These are phyloP conservation scores for Chrysolina oricalcia DNA, from an alignment of 2,888 invertebrate genomes.

Conservation along the genomic window DNA sequence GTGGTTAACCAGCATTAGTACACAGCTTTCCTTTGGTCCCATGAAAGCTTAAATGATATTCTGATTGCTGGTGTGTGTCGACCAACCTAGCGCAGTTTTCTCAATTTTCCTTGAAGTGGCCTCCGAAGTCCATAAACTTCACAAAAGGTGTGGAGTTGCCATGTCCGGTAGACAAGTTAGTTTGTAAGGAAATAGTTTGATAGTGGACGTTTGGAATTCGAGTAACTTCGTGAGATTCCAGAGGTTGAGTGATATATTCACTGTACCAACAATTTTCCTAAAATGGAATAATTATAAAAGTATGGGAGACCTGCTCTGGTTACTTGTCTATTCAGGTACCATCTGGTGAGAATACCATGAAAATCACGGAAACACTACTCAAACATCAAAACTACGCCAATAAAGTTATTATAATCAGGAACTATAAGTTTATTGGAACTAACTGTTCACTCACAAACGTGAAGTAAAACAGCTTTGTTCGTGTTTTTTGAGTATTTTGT, in stretches of 20 bases:
- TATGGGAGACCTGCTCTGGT: too few relatives aligned
- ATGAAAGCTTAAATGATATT: not conserved
- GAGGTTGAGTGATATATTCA: not conserved
- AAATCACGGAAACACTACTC: too few relatives aligned
- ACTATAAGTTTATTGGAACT: too few relatives aligned
- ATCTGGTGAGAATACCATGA: too few relatives aligned
- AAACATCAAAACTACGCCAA: too few relatives aligned
- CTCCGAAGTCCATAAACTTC: not conserved
- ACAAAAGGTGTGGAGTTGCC: slow-evolving; percentile 1
- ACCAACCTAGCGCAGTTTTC: slow-evolving; percentile 1
- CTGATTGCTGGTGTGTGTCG: not conserved
- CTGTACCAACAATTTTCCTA: not conserved
- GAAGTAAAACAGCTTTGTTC: too few relatives aligned
- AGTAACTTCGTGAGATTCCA: slow-evolving; percentile 14
- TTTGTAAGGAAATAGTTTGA: not conserved
- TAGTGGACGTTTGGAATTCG: not conserved
- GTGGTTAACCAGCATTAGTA: slow-evolving; percentile 2
- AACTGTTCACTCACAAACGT: too few relatives aligned
- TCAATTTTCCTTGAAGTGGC: slow-evolving; percentile 2
- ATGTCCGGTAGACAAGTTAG: slow-evolving; percentile 4
- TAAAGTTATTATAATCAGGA: too few relatives aligned
- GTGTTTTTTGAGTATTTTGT: too few relatives aligned
- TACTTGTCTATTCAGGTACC: too few relatives aligned
- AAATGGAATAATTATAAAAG: not conserved
- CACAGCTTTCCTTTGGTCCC: not conserved